Evolutionary conservation across 2,797 vertebrate genomes (phyloP).

Genomic region (Potorous gilbertii): DNA sequence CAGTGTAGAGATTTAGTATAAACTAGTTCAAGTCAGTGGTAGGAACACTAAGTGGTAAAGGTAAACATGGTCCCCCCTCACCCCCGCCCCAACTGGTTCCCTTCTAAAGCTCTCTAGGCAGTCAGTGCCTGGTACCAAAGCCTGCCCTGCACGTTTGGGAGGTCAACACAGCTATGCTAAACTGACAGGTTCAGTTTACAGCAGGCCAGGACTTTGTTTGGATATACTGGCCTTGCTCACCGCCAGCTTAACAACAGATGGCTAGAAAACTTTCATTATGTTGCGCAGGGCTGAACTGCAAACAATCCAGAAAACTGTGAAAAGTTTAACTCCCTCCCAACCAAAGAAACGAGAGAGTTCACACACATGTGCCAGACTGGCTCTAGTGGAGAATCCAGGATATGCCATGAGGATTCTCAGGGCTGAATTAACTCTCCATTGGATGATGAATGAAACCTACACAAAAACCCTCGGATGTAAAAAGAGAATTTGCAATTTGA

Average conservation of each 20-base stretch:
- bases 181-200: constrained; percentile 95
- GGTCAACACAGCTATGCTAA: constrained; percentile 93
- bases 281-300: constrained; percentile 86
- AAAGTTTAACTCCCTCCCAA: constrained; percentile 87
- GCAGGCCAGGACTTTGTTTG: constrained; percentile 93
- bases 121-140: constrained; percentile 92
- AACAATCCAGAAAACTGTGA: constrained; percentile 88
- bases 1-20: constrained; percentile 89
- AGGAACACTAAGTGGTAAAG: constrained; percentile 86
- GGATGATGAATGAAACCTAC: constrained; percentile 73
- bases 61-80: constrained; percentile 88
- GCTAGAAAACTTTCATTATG: constrained; percentile 93
- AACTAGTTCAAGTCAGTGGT: constrained; percentile 87
- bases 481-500: constrained; percentile 63
- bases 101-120: constrained; percentile 80
- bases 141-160: constrained; percentile 84
- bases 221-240: constrained; percentile 93
- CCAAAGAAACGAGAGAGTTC: constrained; percentile 73
- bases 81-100: constrained; percentile 77
- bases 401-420: not conserved
- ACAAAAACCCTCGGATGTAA: constrained; percentile 65
- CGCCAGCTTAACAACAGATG: constrained; percentile 97
- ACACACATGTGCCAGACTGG: not conserved
- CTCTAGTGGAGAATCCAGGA: not conserved
- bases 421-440: constrained; percentile 46